These are phyloP conservation scores for Apodemia mormo DNA, from an alignment of 2,888 invertebrate species.

Conservation along the genomic window DNA sequence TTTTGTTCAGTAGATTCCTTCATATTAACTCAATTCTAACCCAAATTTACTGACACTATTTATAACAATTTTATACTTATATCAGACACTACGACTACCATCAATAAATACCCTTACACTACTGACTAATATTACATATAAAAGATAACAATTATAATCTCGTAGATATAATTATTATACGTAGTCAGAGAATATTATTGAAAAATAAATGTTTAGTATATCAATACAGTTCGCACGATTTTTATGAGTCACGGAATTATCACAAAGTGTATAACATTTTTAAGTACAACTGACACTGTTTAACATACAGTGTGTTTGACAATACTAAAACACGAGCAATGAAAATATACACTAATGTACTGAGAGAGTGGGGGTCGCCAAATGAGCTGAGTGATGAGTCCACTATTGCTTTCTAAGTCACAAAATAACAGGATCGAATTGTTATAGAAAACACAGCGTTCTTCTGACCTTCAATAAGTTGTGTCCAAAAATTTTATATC, in stretches of 20 bases:
- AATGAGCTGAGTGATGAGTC: neutral
- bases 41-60: neutral
- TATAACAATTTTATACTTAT: neutral
- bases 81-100: neutral
- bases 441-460: too few relatives aligned
- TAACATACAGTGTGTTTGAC: slow-evolving; percentile 2
- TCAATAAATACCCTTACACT: slow-evolving; percentile 18
- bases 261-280: neutral
- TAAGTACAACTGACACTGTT: neutral
- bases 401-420: too few relatives aligned
- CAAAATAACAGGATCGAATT: too few relatives aligned
- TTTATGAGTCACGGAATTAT: neutral
- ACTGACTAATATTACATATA: slow-evolving; percentile 11
- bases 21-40: slow-evolving; percentile 19
- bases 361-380: neutral
- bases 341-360: too few relatives aligned
- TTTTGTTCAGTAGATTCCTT: slow-evolving; percentile 34
- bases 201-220: neutral
- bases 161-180: neutral
- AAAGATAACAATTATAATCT: slow-evolving; percentile 19
- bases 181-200: neutral
- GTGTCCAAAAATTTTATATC: too few relatives aligned
- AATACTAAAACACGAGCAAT: neutral
- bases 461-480: too few relatives aligned
- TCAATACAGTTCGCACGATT: slow-evolving; percentile 2